These are phyloP conservation scores for Watsonalla binaria DNA, from an alignment of 2,888 invertebrate species.

Conservation along the genomic window DNA sequence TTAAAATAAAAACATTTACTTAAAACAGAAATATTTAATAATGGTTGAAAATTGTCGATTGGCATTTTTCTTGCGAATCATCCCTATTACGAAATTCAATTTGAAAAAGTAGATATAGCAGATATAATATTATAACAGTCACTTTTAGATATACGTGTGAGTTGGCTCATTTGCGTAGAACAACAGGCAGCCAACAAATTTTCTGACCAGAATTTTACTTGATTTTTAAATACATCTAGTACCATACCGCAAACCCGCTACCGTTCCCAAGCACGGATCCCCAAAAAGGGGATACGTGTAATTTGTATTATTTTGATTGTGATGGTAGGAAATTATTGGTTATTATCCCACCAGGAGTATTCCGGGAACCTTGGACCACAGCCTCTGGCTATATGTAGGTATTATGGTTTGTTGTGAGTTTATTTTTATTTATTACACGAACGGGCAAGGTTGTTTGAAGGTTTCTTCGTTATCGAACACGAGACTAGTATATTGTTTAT, in stretches of 20 bases:
- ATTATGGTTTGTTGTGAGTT: slow-evolving; percentile 48
- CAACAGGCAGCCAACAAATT: too few relatives aligned
- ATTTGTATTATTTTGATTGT: slow-evolving; percentile 70
- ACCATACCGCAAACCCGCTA: background rate
- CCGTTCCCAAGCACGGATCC: slow-evolving; percentile 9
- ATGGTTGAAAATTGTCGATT: too few relatives aligned
- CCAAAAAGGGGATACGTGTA: slow-evolving; percentile 46
- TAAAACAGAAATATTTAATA: too few relatives aligned
- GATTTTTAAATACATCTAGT: background rate
- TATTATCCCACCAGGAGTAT: slow-evolving; percentile 44
- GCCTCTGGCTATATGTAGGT: slow-evolving; percentile 34
- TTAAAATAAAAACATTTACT: background rate
- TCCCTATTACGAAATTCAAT: too few relatives aligned
- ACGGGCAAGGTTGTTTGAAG: slow-evolving; percentile 35
- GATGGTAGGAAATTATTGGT: slow-evolving; percentile 65
- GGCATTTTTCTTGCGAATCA: too few relatives aligned
- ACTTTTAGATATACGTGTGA: too few relatives aligned
- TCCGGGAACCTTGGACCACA: slow-evolving; percentile 44
- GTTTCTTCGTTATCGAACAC: slow-evolving; percentile 24
- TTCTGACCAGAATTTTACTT: too few relatives aligned
- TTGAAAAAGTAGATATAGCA: too few relatives aligned
- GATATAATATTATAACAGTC: too few relatives aligned
- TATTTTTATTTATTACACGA: slow-evolving; percentile 26
- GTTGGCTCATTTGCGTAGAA: too few relatives aligned
- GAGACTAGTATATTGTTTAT: slow-evolving; percentile 24